Base-by-base conservation (phyloP, 2,888 invertebrate genomes). In the Cephalotes varians region DNA sequence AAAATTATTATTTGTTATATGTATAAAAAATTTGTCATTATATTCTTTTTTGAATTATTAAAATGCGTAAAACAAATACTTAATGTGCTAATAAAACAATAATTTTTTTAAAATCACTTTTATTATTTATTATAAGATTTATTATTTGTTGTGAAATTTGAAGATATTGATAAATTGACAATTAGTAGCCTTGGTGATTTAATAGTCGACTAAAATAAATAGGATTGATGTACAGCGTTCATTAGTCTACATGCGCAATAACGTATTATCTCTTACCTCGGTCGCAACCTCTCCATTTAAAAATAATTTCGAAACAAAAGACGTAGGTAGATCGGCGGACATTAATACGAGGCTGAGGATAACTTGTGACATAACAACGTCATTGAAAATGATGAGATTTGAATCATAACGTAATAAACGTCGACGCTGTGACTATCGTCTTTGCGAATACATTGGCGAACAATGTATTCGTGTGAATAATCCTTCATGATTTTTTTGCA, bases 301-400 rank as follows among this genome's bases (percentile, higher is more conserved):
- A 81, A 83, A 81, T 83, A 83, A 82, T 77, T 82, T 77, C 18
- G n/a, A 65, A 81, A 62, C 40, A 58, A 44, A 47, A 69, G 54
- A 69, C 15, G 40, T 77, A 21, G 40, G 71, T 21, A 31, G 54
- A 25, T 65, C 21, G 51, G 12, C 9, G 21, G 7, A 77, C 77
- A 77, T 69, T 31, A 77, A 67, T 21, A 3, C 31, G 40, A 67
- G 37, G 31, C 40, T 49, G 31, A 54, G 18, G 12, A 34, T 37
- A 69, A 44, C 6, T 31, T 25, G 7, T 10, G 51, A 65, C 71
- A 25, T n/a, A 18, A 60, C 10, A 18, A 44, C n/a, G 31, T 77
- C 69, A 69, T 31, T 31, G 54, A 40, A 37, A 49, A n/a, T n/a
- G 62, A 21, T 44, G 18, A 31, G 34, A 44, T 7, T 69, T 67